Percentiles rank a stretch among this genome's conserved stretches.
Evolutionary conservation across 2,113 vertebrate genomes (phyloP).

Genomic region (Nothoprocta perdicaria): DNA sequence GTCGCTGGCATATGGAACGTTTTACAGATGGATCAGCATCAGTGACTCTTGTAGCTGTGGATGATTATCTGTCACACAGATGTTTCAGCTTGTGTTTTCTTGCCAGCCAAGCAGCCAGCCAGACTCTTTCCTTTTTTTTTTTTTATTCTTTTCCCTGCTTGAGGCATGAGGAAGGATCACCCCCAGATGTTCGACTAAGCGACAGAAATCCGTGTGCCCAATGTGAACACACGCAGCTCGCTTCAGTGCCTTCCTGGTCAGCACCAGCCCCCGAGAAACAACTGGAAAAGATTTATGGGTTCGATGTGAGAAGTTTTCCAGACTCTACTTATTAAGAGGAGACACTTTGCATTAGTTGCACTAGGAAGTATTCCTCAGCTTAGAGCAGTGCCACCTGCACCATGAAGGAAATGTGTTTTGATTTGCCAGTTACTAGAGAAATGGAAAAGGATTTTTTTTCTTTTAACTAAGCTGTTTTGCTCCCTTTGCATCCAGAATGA

Average conservation of each 20-base stretch:
- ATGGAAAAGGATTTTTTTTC: background rate
- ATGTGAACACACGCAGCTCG: conserved; percentile 14
- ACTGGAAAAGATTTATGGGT: background rate
- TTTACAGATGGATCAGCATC: conserved; percentile 68
- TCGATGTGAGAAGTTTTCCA: background rate
- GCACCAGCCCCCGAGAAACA: background rate
- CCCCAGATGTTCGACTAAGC: conserved; percentile 60
- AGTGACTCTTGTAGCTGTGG: conserved; percentile 40
- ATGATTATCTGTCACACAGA: conserved; percentile 77
- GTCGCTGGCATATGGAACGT: conserved; percentile 50
- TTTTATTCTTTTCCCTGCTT: background rate
- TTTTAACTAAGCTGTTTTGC: background rate
- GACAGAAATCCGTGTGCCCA: background rate
- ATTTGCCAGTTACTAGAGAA: background rate
- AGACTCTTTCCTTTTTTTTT: background rate
- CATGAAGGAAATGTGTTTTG: background rate
- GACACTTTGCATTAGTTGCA: background rate
- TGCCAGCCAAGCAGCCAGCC: conserved; percentile 54
- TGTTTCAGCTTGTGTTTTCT: conserved; percentile 70
- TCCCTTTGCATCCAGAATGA: background rate
- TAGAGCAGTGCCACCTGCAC: background rate
- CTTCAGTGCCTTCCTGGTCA: conserved; percentile 20
- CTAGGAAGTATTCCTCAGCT: background rate
- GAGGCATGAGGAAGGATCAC: conserved; percentile 12
- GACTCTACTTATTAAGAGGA: background rate